These are phyloP conservation scores for Aphelenchoides bicaudatus DNA, from an alignment of 2,888 invertebrate genomes.

Conservation along the genomic window DNA sequence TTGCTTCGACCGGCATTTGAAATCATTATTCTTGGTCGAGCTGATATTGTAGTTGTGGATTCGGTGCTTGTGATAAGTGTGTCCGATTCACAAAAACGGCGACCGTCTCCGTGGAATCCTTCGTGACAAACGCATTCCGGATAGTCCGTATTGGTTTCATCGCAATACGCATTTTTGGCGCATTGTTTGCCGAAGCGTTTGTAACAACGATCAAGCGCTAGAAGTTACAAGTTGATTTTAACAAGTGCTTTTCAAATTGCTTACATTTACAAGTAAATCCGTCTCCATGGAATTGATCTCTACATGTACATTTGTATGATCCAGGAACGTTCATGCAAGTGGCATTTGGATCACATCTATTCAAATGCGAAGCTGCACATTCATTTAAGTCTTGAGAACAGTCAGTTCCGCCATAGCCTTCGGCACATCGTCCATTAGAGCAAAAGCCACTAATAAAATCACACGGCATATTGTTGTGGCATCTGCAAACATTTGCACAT, in stretches of 20 bases:
- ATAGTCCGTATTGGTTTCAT: constrained; percentile 26
- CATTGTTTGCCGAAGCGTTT: constrained; percentile 43
- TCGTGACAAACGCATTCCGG: constrained; percentile 47
- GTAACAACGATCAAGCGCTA: constrained; percentile 37
- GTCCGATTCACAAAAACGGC: constrained; percentile 28
- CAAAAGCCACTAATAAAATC: constrained; percentile 53
- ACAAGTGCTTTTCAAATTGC: background rate
- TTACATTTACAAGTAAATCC: constrained; percentile 34
- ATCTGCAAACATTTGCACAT: constrained; percentile 49
- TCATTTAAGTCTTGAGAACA: constrained; percentile 79
- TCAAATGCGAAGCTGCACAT: constrained; percentile 67
- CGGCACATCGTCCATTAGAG: constrained; percentile 41
- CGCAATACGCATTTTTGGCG: constrained; percentile 43
- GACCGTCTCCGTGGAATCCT: constrained; percentile 50
- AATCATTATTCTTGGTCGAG: constrained; percentile 15
- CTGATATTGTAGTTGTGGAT: constrained; percentile 10
- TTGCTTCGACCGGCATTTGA: constrained; percentile 16
- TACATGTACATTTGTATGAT: constrained; percentile 65
- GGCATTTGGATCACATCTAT: constrained; percentile 75
- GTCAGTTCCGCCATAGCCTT: constrained; percentile 48
- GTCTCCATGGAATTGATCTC: constrained; percentile 41
- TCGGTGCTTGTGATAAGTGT: constrained; percentile 18
- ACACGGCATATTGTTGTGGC: constrained; percentile 51
- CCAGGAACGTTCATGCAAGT: constrained; percentile 79
- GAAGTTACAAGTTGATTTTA: constrained; percentile 5